Base-by-base conservation (phyloP, 1,140 invertebrate species). In the Drosophila neocordata region DNA sequence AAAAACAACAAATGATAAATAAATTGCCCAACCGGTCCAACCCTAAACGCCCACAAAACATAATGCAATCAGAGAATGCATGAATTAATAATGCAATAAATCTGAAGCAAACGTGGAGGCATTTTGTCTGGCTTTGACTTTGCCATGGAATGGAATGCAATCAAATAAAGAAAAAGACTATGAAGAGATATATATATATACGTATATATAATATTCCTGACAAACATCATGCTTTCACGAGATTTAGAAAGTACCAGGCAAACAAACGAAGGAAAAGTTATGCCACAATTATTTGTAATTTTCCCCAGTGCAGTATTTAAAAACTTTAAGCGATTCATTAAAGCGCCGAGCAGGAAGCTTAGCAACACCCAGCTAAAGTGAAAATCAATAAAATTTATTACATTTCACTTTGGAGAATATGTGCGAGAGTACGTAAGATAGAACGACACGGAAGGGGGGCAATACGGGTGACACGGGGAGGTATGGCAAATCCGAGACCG, bases 371-470 rank as follows among this genome's bases (percentile, higher is more conserved):
- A 65, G 22, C 69, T 63, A 77, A 82, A 77, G 79, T 55, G 79
- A 82, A 82, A 82, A 82, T 82, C 79, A 77, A 82, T 82, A 82
- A 77, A 77, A 82, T 82, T 82, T 82, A 82, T 82, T 74, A 67
- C 79, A 74, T 82, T 80, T 77, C 79, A 77, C 65, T 74, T 66
- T 58, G 56, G 57, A 65, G 58, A 53, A 22, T 48, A 24, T 51
- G 37, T 27, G 53, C 38, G 41, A 20, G 41, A 48, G 6, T 2
- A 48, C 7, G 9, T 20, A 18, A 20, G 15, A 20, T 20, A 8
- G 11, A 7, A 31, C 6, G 27, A 31, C 7, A 7, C 4, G 12
- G 13, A 4, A 13, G 1, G 41, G 41, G 4, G 15, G 41, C 2
- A 8, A 48, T 8, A 4, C 2, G 15, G n/a, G 15, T 31, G 27